Evolutionary conservation across 92 coral and sea anemone species (phyloP).

Genomic region (Zoanthus gigantus): DNA sequence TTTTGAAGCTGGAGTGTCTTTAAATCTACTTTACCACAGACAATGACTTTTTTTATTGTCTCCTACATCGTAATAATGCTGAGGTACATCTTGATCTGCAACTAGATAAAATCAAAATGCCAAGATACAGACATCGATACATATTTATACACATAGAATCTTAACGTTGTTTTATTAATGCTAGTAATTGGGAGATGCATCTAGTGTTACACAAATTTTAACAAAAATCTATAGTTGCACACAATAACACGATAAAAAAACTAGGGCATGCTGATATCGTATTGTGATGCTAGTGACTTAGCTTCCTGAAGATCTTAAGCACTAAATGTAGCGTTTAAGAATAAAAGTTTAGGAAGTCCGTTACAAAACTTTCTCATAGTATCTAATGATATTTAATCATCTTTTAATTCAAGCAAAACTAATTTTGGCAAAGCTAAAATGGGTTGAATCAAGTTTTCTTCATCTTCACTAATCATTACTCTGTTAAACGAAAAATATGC

Average conservation of each 20-base stretch:
- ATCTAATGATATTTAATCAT: slow-evolving; percentile 47
- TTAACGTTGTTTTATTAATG: slow-evolving; percentile 22
- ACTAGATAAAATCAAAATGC: slow-evolving; percentile 47
- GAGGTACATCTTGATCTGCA: slow-evolving; percentile 23
- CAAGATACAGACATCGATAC: slow-evolving; percentile 2
- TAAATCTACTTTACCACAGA: slow-evolving; percentile 1
- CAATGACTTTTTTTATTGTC: too few relatives aligned
- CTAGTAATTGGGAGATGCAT: slow-evolving; percentile 23
- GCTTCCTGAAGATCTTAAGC: slow-evolving; percentile 49
- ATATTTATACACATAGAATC: slow-evolving; percentile 20
- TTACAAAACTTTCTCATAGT: slow-evolving; percentile 52
- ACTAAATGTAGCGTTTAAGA: slow-evolving; percentile 43
- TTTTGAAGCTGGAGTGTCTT: neutral
- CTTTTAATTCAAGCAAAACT: slow-evolving; percentile 50
- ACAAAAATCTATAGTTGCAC: slow-evolving; percentile 21
- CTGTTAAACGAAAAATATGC: slow-evolving; percentile 54
- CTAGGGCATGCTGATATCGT: slow-evolving; percentile 49
- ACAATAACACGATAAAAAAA: slow-evolving; percentile 32
- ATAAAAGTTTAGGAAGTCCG: slow-evolving; percentile 53
- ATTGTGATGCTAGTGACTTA: slow-evolving; percentile 32
- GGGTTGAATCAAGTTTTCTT: slow-evolving; percentile 33
- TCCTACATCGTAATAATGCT: slow-evolving; percentile 1
- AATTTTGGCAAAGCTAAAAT: slow-evolving; percentile 55
- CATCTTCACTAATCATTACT: slow-evolving; percentile 44
- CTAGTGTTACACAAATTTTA: slow-evolving; percentile 40